These are phyloP conservation scores for Orchestes rusci DNA, from an alignment of 2,888 invertebrate genomes.

Conservation along the genomic window DNA sequence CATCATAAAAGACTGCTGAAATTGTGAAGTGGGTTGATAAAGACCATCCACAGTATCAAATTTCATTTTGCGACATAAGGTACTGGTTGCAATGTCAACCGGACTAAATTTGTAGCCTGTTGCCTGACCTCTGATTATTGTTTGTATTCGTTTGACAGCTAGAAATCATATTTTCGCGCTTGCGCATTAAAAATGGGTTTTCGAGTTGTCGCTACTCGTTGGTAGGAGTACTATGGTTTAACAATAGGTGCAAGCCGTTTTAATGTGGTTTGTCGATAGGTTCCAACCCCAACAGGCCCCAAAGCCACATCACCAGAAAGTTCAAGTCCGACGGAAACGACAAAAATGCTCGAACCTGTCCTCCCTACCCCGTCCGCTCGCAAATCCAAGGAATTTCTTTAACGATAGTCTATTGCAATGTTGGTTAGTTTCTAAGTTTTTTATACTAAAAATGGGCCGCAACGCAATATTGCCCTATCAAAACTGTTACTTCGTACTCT, in stretches of 20 bases:
- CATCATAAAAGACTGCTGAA: too few species aligned
- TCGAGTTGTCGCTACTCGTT: too few species aligned
- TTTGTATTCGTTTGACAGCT: too few species aligned
- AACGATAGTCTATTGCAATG: slow-evolving; percentile 21
- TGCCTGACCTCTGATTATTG: too few species aligned
- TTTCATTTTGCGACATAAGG: background rate
- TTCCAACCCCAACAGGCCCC: slow-evolving; percentile 29
- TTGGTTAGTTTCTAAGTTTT: slow-evolving; percentile 7
- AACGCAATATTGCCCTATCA: too few species aligned
- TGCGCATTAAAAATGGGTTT: too few species aligned
- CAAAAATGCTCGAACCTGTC: slow-evolving; percentile 46
- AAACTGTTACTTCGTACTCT: slow-evolving; percentile 1
- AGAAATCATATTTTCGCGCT: too few species aligned
- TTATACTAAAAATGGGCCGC: too few species aligned
- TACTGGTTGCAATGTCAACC: too few species aligned
- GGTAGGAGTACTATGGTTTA: too few species aligned
- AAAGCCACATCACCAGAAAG: slow-evolving; percentile 41
- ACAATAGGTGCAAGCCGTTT: too few species aligned
- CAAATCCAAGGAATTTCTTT: slow-evolving; percentile 44
- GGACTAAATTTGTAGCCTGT: too few species aligned
- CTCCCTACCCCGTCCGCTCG: slow-evolving; percentile 44
- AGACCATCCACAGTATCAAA: background rate
- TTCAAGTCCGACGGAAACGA: slow-evolving; percentile 50
- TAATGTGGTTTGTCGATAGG: slow-evolving; percentile 18
- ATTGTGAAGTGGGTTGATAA: slow-evolving; percentile 1